Evolutionary conservation across 30 jellyfish, hydroid and myxozoan species (phyloP), one percentile per base, ranked within the genome.

Genomic region (Sanderia malayensis): DNA sequence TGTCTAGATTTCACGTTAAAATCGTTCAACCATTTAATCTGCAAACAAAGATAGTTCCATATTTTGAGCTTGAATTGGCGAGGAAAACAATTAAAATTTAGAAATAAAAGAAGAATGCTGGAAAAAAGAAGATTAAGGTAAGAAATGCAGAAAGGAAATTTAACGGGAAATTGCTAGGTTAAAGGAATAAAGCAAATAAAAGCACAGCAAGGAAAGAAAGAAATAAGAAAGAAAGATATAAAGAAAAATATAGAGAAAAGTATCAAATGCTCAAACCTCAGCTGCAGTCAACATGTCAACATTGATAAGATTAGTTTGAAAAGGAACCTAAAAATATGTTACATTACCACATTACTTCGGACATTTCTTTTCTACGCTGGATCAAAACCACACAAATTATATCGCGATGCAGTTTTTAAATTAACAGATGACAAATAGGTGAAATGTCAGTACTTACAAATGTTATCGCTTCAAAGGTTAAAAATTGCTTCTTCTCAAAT

Each of bases 1-100:
- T 72, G 34, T 31, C 97, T 57, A 4, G 84, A 59, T 29, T 88
- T 67, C 15, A 58, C 64, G 61, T 82, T 60, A 70, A 82, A 88
- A 4, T 67, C 84, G 80, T 88, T 82, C 25, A 88, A 59, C 97
- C 97, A 88, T 27, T 69, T 49, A 4, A 81, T 22, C 97, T 88
- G 75, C 0, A 0, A 46, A 17, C 3, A 10, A 60, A 20, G 47
- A 6, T 4, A 9, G 31, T 19, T 4, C 21, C 8, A 19, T 4
- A 57, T 57, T n/a, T 6, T 57, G 31, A 20, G 68, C 11, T 20
- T 9, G 31, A 6, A 20, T 4, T 9, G 31, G 9, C 22, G 27
- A 57, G 22, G n/a, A 57, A 8, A n/a, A 57, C 19, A 20, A 20
- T 19, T 1, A 44, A 24, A 26, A 24, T 11, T 18, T 31, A 31